Percentiles rank a stretch among this genome's conserved stretches.
Conservation (phyloP, 2,797 vertebrate species). For the Falco novaeseelandiae region DNA sequence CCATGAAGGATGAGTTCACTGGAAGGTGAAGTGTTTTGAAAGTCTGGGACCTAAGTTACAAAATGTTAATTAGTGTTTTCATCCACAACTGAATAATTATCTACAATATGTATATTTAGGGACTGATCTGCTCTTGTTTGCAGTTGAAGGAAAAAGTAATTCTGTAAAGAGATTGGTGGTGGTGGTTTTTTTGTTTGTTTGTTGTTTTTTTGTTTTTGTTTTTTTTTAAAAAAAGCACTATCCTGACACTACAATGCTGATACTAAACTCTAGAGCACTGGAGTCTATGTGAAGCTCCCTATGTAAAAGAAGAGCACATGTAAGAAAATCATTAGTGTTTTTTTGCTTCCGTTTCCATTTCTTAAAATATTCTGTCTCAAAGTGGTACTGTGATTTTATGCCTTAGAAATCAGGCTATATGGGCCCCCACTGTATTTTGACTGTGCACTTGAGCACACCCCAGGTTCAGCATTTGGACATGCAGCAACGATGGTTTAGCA, state of each 20-base stretch:
- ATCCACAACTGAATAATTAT: background rate
- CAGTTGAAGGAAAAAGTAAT: background rate
- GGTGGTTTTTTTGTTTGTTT: no score
- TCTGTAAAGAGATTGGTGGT: background rate
- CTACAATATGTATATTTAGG: background rate
- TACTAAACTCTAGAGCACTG: background rate
- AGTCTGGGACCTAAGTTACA: background rate
- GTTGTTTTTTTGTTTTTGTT: background rate
- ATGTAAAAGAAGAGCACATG: background rate
- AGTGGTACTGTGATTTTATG: background rate
- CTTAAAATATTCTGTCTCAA: background rate
- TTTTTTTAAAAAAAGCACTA: background rate
- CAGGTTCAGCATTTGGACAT: background rate
- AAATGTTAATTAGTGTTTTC: background rate
- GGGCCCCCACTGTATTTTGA: background rate
- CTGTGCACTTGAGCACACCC: background rate
- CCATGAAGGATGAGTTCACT: background rate
- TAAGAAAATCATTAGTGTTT: background rate
- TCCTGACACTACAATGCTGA: background rate
- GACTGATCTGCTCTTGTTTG: background rate
- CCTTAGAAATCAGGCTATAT: background rate
- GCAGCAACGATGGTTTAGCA: background rate
- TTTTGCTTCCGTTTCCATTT: background rate
- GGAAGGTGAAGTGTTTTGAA: background rate
- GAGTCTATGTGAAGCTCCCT: background rate